These are phyloP conservation scores for Whitmania pigra DNA, from an alignment of 1,140 invertebrate species.

Conservation along the genomic window DNA sequence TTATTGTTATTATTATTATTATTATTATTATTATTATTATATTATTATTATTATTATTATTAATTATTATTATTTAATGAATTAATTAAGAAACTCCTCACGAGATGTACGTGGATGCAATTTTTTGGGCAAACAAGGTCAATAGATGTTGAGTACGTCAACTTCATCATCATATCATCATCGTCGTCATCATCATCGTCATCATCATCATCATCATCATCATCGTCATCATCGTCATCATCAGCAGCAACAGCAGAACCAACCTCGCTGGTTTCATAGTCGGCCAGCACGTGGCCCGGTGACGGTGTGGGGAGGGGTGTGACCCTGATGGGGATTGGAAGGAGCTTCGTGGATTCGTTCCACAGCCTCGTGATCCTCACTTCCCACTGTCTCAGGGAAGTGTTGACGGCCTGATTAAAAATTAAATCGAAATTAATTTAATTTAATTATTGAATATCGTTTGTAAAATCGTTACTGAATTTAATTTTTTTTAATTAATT, in stretches of 20 bases:
- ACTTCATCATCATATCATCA: not conserved
- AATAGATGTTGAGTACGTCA: too few relatives aligned
- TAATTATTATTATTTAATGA: too few relatives aligned
- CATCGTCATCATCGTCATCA: not conserved
- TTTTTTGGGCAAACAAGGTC: too few relatives aligned
- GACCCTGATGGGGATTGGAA: constrained; percentile 22
- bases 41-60: too few relatives aligned
- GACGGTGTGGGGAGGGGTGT: not conserved
- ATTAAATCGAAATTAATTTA: too few relatives aligned
- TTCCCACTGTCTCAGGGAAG: constrained; percentile 21
- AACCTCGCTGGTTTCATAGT: constrained; percentile 24
- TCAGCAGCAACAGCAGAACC: not conserved
- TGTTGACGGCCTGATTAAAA: constrained; percentile 18
- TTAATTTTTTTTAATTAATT: too few relatives aligned
- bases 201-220: not conserved
- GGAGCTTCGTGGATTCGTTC: constrained; percentile 12
- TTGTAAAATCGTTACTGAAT: too few relatives aligned
- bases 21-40: too few relatives aligned
- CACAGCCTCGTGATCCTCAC: constrained; percentile 18
- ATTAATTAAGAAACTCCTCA: too few relatives aligned
- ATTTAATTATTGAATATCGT: too few relatives aligned
- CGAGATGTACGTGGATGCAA: too few relatives aligned
- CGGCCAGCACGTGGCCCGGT: constrained; percentile 19
- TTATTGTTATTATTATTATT: too few relatives aligned
- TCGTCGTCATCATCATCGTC: not conserved